Base-by-base conservation (phyloP, 2,113 vertebrate genomes). In the Noturus placidus region DNA sequence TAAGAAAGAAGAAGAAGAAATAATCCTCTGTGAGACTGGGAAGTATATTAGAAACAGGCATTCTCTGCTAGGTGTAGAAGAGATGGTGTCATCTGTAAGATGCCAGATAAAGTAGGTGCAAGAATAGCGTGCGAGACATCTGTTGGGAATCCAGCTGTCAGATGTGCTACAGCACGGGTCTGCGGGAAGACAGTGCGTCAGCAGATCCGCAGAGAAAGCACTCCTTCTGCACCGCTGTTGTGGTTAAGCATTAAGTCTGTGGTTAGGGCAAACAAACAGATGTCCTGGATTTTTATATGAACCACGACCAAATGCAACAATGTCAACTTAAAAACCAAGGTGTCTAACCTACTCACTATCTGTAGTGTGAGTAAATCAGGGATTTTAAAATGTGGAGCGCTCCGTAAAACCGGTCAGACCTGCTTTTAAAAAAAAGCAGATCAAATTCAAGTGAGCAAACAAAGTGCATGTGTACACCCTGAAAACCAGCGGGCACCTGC, bases 371-470 rank as follows among this genome's bases (percentile, higher is more conserved):
- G 38, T 38, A 38, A 81, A 56, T 27, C 52, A 56, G n/a, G 15
- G 78, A 80, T 22, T 22, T 17, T 15, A 11, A 80, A 54, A 80
- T 33, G 61, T 50, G 35, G 17, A 74, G 35, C 46, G 9, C 33
- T 56, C 59, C n/a, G 1, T 35, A 35, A 84, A 87, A 89, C 54
- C 88, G 72, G 76, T 56, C 42, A 54, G 42, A 17, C 82, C n/a
- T 78, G 38, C 57, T 67, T n/a, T 19, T n/a, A 59, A 67, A 42
- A 42, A 30, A 13, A 27, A 57, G 19, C 4, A 6, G 89, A 90
- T 93, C 92, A 93, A 93, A 94, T 94, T 94, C 93, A 95, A 93
- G 94, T 92, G 90, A 94, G 90, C 91, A 92, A 94, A 92, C 92
- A 93, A 87, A 90, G 91, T 78, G 87, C 91, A 92, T 90, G 92